These are phyloP conservation scores for Leucosticte australis DNA, from an alignment of 2,113 vertebrate genomes.

Conservation along the genomic window DNA sequence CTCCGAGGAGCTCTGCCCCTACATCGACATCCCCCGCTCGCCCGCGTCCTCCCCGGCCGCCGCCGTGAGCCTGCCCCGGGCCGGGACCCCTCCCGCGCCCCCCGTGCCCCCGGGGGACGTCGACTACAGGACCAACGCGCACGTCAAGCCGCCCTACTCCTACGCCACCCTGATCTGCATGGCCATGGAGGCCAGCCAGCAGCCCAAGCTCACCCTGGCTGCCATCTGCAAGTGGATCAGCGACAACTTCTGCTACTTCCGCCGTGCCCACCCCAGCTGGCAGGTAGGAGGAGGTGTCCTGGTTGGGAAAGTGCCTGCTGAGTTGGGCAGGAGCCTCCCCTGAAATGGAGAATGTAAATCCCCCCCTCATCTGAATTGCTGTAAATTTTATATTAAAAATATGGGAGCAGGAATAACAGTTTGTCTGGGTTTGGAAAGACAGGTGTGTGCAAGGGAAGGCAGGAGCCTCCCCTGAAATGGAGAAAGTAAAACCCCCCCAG, in stretches of 20 bases:
- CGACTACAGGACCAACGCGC: slow-evolving; percentile 85
- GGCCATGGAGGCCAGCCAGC: slow-evolving; percentile 91
- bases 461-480: no score
- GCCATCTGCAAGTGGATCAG: slow-evolving; percentile 97
- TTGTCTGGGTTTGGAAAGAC: no score
- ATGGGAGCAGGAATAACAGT: no score
- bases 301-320: no score
- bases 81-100: slow-evolving; percentile 19
- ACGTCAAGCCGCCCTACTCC: slow-evolving; percentile 87
- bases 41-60: slow-evolving; percentile 61
- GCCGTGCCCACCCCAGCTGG: slow-evolving; percentile 89
- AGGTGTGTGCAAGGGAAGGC: no score
- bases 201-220: slow-evolving; percentile 89
- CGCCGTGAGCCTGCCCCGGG: not conserved
- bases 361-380: no score
- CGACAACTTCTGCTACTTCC: slow-evolving; percentile 93
- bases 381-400: no score
- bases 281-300: slow-evolving; percentile 75
- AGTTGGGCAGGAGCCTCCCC: no score
- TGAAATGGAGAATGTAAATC: no score
- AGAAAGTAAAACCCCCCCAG: no score
- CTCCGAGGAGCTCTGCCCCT: slow-evolving; percentile 78
- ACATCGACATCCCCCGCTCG: slow-evolving; percentile 80
- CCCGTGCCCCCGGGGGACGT: slow-evolving; percentile 79
- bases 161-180: slow-evolving; percentile 95